Evolutionary conservation across 1,140 invertebrate species (phyloP).

Genomic region (Aphaenogaster floridana): DNA sequence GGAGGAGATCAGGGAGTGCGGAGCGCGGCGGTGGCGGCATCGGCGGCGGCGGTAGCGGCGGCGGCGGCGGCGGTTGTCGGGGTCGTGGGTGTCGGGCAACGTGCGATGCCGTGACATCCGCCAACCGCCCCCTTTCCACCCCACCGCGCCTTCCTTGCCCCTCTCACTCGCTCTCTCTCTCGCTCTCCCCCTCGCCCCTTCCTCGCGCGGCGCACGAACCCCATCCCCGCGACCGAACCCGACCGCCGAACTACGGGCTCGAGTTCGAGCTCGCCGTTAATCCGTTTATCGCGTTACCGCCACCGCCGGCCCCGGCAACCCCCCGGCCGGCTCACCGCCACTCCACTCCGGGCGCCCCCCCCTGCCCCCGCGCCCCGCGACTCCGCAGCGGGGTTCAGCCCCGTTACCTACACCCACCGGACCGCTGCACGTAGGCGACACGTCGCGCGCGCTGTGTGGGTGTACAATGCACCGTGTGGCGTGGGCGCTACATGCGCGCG

Average conservation of each 20-base stretch:
- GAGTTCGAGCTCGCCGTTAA: slow-evolving; percentile 84
- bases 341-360: not conserved
- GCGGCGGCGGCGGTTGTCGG: slow-evolving; percentile 66
- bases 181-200: slow-evolving; percentile 57
- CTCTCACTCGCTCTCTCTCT: not conserved
- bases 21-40: slow-evolving; percentile 40
- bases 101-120: slow-evolving; percentile 82
- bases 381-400: slow-evolving; percentile 54
- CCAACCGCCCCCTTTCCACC: slow-evolving; percentile 65
- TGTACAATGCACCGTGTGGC: slow-evolving; percentile 56
- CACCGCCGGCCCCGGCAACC: slow-evolving; percentile 82
- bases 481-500: slow-evolving; percentile 47
- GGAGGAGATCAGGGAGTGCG: slow-evolving; percentile 10
- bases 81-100: slow-evolving; percentile 78
- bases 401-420: slow-evolving; percentile 64
- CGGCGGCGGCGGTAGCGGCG: slow-evolving; percentile 36
- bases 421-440: slow-evolving; percentile 49
- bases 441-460: slow-evolving; percentile 25
- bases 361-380: not conserved
- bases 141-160: slow-evolving; percentile 25
- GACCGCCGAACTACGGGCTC: slow-evolving; percentile 80
- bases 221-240: slow-evolving; percentile 73
- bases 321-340: slow-evolving; percentile 66
- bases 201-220: slow-evolving; percentile 69
- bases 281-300: slow-evolving; percentile 86